A percentile compares a stretch with the other conserved stretches of the same genome.
phyloP scores from a whole-genome alignment of 2,888 invertebrate species.

The Ectobius pallidus region DNA sequence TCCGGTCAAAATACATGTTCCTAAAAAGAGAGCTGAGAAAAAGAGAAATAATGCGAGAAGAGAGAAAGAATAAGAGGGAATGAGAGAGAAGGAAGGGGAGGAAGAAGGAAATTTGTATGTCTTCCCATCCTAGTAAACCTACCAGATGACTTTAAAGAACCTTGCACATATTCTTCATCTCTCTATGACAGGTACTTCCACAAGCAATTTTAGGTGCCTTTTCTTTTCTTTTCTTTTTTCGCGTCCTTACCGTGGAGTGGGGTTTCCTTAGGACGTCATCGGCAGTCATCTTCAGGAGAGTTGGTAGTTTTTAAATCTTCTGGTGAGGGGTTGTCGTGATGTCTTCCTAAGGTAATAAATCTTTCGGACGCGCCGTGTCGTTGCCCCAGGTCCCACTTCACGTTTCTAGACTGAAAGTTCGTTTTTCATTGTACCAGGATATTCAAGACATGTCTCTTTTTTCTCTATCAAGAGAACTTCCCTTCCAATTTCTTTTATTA shows the following conservation, averaged over 20 bases:
- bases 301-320: constrained; percentile 6
- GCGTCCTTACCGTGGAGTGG: background rate
- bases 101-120: background rate
- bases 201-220: background rate
- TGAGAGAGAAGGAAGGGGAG: too few relatives aligned
- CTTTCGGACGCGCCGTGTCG: background rate
- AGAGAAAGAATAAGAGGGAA: too few relatives aligned
- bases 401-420: background rate
- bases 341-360: constrained; percentile 9
- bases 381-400: background rate
- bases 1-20: too few relatives aligned
- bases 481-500: constrained; percentile 21
- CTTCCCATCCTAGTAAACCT: background rate
- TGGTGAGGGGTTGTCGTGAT: background rate
- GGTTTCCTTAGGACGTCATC: constrained; percentile 5
- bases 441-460: constrained; percentile 23
- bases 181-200: background rate
- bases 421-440: constrained; percentile 18
- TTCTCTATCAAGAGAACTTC: constrained; percentile 2
- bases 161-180: background rate
- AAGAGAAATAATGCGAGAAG: too few relatives aligned
- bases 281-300: background rate
- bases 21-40: too few relatives aligned
- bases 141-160: background rate
- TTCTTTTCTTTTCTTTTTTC: background rate